Percentiles rank a stretch among this genome's conserved stretches.
These are phyloP conservation scores for Poeciliopsis infans DNA, from an alignment of 2,797 vertebrate genomes.

Conservation along the genomic window DNA sequence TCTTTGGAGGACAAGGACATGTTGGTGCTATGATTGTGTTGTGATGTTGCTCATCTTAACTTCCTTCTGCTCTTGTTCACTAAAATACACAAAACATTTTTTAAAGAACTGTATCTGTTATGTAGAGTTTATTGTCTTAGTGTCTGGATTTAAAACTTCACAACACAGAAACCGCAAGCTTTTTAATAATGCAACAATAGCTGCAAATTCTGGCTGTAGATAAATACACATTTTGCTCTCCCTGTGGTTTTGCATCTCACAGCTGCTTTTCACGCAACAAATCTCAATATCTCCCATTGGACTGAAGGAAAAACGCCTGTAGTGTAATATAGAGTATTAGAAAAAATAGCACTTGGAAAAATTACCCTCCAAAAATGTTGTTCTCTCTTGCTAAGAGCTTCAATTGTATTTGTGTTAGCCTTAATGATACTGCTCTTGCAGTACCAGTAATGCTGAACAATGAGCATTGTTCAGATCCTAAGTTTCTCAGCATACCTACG, in stretches of 20 bases:
- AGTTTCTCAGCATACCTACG: background rate
- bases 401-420: background rate
- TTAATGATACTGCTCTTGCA: background rate
- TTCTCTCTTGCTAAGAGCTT: background rate
- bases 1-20: constrained; percentile 40
- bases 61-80: constrained; percentile 1
- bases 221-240: background rate
- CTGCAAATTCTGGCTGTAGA: background rate
- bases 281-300: background rate
- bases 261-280: background rate
- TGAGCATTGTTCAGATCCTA: background rate
- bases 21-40: constrained; percentile 12
- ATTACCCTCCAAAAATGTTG: background rate
- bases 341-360: background rate
- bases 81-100: background rate
- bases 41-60: constrained; percentile 21
- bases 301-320: background rate
- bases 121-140: background rate
- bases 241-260: background rate
- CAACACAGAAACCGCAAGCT: background rate
- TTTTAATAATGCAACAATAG: background rate
- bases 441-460: background rate
- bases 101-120: background rate
- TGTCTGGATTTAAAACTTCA: background rate
- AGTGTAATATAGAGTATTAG: background rate